Evolutionary conservation across 2,888 invertebrate genomes (phyloP), one percentile per base, ranked within the genome.

Genomic region (Labia minor): DNA sequence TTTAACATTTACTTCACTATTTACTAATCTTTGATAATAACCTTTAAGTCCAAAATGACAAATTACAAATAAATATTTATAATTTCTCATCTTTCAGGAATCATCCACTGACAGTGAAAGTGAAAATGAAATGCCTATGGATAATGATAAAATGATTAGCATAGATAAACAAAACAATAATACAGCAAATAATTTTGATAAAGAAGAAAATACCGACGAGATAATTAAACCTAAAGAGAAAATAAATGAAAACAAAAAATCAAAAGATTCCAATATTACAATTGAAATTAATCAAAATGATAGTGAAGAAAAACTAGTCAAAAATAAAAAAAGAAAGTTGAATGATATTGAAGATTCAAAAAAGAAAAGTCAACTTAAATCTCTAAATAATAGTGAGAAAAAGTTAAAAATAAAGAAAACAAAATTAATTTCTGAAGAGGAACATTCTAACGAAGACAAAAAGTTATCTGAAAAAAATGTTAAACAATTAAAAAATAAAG

Each of bases 1-100:
- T 26, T 63, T 26, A 65, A 71, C 71, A 70, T 70, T 74, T 74
- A 72, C 37, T 78, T 77, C 67, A 88, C 74, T 14, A 33, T 33
- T 11, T 6, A 33, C 33, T 8, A 33, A 8, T 33, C 33, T 33
- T 33, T 33, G 6, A 33, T 33, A 33, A 33, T 8, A 8, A 11
- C 33, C 33, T 68, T 65, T 67, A 65, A n/a, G n/a, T n/a, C n/a
- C n/a, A n/a, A n/a, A n/a, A n/a, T n/a, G n/a, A n/a, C n/a, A n/a
- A n/a, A n/a, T n/a, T n/a, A n/a, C n/a, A n/a, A n/a, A n/a, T n/a
- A n/a, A n/a, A n/a, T n/a, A n/a, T n/a, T n/a, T n/a, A n/a, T n/a
- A n/a, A n/a, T n/a, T n/a, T n/a, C n/a, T n/a, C 18, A 16, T 65
- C n/a, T 62, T 68, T 21, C 19, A 68, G 66, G 64, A 68, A 68